Percentiles rank a stretch among this genome's conserved stretches.
Evolutionary conservation across 2,113 vertebrate species (phyloP).

Genomic region (Leuciscus idus): DNA sequence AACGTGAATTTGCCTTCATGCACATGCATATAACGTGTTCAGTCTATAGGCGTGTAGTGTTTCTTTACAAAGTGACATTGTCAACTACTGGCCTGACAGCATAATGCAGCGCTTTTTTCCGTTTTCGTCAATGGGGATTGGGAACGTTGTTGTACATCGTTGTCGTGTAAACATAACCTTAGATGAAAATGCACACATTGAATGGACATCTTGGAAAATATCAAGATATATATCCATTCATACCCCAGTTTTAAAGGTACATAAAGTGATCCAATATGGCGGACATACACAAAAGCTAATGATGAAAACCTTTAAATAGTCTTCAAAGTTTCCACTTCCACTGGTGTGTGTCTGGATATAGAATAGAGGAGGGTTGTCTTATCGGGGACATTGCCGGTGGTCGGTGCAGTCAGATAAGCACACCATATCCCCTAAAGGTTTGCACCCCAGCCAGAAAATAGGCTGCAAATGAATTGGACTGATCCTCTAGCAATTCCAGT

Average conservation of each 20-base stretch:
- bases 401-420: conserved; percentile 37
- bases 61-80: no score
- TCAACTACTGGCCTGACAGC: no score
- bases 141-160: no score
- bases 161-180: no score
- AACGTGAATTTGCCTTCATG: no score
- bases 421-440: conserved; percentile 52
- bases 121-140: no score
- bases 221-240: not conserved
- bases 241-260: not conserved
- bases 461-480: conserved; percentile 55
- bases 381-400: conserved; percentile 45
- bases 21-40: no score
- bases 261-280: not conserved
- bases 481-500: conserved; percentile 60
- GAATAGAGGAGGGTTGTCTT: conserved; percentile 21
- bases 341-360: not conserved
- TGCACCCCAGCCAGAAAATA: conserved; percentile 57
- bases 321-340: not conserved
- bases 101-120: no score
- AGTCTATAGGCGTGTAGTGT: no score
- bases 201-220: not conserved
- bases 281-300: not conserved
- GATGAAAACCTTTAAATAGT: not conserved
- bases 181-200: not conserved